These are phyloP conservation scores for Agapornis roseicollis DNA, from an alignment of 2,113 vertebrate genomes.

Conservation along the genomic window DNA sequence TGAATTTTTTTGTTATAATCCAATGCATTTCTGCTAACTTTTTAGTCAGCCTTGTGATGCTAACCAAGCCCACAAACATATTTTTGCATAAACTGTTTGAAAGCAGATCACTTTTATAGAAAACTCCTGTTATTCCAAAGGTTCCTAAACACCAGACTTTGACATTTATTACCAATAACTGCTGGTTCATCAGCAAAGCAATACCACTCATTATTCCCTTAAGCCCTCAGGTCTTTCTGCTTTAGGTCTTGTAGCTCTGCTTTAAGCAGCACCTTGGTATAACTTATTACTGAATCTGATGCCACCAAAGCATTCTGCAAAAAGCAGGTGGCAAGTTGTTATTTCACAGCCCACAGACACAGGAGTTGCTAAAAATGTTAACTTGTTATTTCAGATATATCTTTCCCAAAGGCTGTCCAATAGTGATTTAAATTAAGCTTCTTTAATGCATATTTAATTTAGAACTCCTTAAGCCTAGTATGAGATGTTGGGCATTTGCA, in stretches of 20 bases:
- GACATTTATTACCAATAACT: neutral
- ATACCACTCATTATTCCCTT: neutral
- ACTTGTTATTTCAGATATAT: conserved; percentile 25
- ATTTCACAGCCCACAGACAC: conserved; percentile 25
- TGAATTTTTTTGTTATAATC: neutral
- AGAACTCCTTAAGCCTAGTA: neutral
- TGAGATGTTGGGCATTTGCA: neutral
- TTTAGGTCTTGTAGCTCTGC: neutral
- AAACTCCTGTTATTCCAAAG: neutral
- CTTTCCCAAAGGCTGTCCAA: neutral
- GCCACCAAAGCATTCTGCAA: neutral
- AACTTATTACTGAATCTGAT: neutral
- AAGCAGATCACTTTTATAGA: neutral
- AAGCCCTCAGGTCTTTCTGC: neutral
- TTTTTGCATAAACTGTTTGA: neutral
- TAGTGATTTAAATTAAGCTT: conserved; percentile 9
- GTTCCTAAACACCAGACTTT: neutral
- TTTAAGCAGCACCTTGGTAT: neutral
- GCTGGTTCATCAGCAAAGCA: neutral
- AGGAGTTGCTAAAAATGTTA: conserved; percentile 34
- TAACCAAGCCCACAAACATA: neutral
- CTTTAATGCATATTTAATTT: conserved; percentile 27
- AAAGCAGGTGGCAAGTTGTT: conserved; percentile 42
- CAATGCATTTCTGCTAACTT: neutral
- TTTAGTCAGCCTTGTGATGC: neutral